Conservation (phyloP, 2,113 vertebrate genomes). For the Aramus guarauna region DNA sequence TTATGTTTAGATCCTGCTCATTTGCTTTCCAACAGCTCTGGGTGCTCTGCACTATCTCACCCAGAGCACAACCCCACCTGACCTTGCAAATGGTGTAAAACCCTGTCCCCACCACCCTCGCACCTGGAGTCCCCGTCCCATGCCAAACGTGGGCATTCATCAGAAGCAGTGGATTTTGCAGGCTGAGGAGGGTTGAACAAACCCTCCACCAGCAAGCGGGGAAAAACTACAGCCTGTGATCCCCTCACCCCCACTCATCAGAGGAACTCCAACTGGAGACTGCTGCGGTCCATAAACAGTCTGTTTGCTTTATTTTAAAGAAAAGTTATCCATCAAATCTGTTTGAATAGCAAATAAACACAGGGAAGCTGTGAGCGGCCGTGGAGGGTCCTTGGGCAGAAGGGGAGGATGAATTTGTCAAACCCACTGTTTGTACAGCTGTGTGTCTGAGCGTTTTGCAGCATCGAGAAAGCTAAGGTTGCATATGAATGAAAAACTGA, state of each 20-base stretch:
- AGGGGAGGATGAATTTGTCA: constrained; percentile 28
- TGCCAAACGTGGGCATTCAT: too few relatives aligned
- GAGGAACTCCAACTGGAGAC: neutral
- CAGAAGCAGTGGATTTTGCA: neutral
- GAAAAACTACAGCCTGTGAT: neutral
- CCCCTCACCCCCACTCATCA: neutral
- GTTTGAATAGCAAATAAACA: neutral
- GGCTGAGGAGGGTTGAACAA: neutral
- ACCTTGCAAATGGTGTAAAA: neutral
- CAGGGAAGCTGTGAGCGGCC: neutral
- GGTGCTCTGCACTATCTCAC: neutral
- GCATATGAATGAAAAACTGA: neutral
- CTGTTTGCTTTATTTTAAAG: neutral
- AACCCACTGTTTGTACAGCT: constrained; percentile 26
- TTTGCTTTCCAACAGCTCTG: neutral
- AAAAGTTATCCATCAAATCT: constrained; percentile 3
- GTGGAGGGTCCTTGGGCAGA: neutral
- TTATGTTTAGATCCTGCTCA: neutral
- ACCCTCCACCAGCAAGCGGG: neutral
- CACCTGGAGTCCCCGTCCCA: rapidly evolving
- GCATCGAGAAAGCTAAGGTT: neutral
- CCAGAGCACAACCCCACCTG: neutral
- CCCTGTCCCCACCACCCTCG: neutral
- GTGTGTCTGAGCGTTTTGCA: neutral
- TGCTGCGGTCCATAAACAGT: neutral